A percentile compares a stretch with the other conserved stretches of the same genome.
These are phyloP conservation scores for Acanthosepion esculentum DNA, from an alignment of 2,888 invertebrate genomes.

Conservation along the genomic window DNA sequence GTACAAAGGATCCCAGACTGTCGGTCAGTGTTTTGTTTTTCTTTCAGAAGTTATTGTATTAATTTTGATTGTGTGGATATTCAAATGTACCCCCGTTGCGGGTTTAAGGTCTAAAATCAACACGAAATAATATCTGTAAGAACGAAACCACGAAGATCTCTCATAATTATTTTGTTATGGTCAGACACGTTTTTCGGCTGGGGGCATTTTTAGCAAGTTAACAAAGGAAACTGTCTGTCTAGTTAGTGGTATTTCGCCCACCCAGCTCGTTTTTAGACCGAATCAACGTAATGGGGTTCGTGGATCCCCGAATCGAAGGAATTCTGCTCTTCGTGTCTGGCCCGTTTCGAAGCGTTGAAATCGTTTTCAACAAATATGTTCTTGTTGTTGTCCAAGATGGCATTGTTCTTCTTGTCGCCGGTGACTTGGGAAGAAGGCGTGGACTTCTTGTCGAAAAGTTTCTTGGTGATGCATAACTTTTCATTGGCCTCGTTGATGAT, in stretches of 20 bases:
- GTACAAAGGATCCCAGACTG: background rate
- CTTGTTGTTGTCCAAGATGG: background rate
- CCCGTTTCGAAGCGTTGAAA: background rate
- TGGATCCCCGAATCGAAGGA: slow-evolving; percentile 65
- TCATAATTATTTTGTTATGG: background rate
- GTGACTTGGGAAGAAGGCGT: background rate
- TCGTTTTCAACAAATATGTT: background rate
- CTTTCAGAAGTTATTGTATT: background rate
- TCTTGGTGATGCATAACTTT: slow-evolving; percentile 41
- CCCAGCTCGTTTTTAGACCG: background rate
- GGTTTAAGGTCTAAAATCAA: background rate
- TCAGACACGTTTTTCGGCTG: background rate
- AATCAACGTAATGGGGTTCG: slow-evolving; percentile 51
- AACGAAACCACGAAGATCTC: background rate
- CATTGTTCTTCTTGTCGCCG: background rate
- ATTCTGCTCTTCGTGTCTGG: slow-evolving; percentile 55
- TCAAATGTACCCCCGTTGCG: background rate
- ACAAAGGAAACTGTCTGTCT: background rate
- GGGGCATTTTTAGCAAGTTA: slow-evolving; percentile 2
- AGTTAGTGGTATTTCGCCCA: background rate
- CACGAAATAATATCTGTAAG: background rate
- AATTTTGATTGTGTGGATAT: background rate
- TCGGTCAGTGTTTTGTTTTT: background rate
- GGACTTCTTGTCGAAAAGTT: background rate
- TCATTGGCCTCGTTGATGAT: slow-evolving; percentile 41